These are phyloP conservation scores for Pinna nobilis DNA, from an alignment of 1,140 invertebrate genomes.

Conservation along the genomic window DNA sequence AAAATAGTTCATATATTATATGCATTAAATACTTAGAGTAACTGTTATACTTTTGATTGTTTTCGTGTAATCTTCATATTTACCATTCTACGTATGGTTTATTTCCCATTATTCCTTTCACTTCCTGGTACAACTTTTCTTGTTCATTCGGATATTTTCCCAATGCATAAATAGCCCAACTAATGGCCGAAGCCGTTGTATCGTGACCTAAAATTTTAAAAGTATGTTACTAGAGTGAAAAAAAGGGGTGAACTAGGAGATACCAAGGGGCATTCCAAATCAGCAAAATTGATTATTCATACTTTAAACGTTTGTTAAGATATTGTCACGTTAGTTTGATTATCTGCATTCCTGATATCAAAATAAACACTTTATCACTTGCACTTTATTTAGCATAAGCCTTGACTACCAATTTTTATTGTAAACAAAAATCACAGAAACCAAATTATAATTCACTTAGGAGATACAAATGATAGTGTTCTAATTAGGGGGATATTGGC, in stretches of 20 bases:
- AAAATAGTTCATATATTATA: not conserved
- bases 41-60: too few relatives aligned
- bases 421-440: too few relatives aligned
- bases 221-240: not conserved
- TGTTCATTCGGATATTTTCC: constrained; percentile 86
- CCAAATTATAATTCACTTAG: too few relatives aligned
- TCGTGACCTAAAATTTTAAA: constrained; percentile 53
- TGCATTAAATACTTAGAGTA: not conserved
- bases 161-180: constrained; percentile 87
- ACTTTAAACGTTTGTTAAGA: not conserved
- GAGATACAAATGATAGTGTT: too few relatives aligned
- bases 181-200: constrained; percentile 74
- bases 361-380: too few relatives aligned
- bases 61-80: too few relatives aligned
- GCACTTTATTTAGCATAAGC: too few relatives aligned
- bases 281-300: not conserved
- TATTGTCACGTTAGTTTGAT: not conserved
- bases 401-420: too few relatives aligned
- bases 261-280: too few relatives aligned
- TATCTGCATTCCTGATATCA: too few relatives aligned
- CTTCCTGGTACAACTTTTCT: constrained; percentile 85
- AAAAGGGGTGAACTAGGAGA: not conserved
- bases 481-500: too few relatives aligned
- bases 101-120: constrained; percentile 83
- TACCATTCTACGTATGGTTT: constrained; percentile 58